Evolutionary conservation across 2,797 vertebrate species (phyloP).

Genomic region (Rhyacichthys aspro): DNA sequence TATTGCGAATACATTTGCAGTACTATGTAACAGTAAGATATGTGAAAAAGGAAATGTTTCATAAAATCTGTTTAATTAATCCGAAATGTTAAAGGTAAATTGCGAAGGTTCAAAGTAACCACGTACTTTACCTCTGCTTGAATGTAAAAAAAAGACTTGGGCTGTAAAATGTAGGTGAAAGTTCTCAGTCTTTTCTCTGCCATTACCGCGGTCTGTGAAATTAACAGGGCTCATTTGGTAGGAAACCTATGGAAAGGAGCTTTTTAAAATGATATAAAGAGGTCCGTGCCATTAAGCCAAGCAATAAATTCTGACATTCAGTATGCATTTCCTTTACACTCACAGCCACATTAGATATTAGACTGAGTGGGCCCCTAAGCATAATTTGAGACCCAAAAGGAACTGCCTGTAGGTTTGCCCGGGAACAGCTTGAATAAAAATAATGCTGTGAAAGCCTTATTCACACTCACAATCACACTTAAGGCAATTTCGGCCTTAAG

Average conservation of each 20-base stretch:
- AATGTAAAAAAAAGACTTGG: not conserved
- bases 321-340: conserved; percentile 60
- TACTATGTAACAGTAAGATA: no score
- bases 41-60: no score
- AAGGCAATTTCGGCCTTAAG: conserved; percentile 67
- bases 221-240: conserved; percentile 57
- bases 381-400: conserved; percentile 59
- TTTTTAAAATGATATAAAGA: conserved; percentile 56
- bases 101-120: no score
- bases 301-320: conserved; percentile 66
- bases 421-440: conserved; percentile 73
- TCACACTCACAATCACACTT: conserved; percentile 72
- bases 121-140: not conserved
- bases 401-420: conserved; percentile 71
- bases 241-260: conserved; percentile 37
- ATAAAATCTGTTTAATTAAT: no score
- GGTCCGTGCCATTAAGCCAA: conserved; percentile 50
- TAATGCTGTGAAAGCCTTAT: conserved; percentile 71
- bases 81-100: no score
- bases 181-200: conserved; percentile 3
- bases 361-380: conserved; percentile 61
- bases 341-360: conserved; percentile 64
- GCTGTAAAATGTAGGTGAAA: not conserved
- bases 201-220: conserved; percentile 51
- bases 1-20: no score